Evolutionary conservation across 1,140 invertebrate species (phyloP).

Genomic region (Ectropis grisescens): DNA sequence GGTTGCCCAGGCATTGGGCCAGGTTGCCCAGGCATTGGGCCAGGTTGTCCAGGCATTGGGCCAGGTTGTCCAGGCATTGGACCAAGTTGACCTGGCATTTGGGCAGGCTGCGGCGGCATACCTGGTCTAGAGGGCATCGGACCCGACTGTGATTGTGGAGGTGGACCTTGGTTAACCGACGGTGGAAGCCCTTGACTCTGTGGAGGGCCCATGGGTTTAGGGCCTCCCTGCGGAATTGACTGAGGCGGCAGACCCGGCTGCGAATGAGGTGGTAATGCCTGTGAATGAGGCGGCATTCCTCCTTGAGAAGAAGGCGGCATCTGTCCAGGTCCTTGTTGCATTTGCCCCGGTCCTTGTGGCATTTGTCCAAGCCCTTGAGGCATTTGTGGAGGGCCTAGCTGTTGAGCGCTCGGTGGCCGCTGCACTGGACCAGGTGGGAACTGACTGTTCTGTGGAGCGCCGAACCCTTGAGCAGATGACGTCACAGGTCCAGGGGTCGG

Average conservation of each 20-base stretch:
- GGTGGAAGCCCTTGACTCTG: conserved; percentile 1
- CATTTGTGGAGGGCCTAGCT: conserved; percentile 17
- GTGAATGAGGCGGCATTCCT: conserved; percentile 17
- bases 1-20: conserved; percentile 21
- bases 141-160: conserved; percentile 1
- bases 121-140: conserved; percentile 12
- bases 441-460: conserved; percentile 22
- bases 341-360: conserved; percentile 16
- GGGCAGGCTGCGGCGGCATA: conserved; percentile 3
- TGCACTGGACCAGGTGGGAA: conserved; percentile 8
- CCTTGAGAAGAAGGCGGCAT: conserved; percentile 21
- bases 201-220: background rate
- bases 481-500: conserved; percentile 21
- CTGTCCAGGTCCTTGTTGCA: conserved; percentile 15
- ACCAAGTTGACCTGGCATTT: conserved; percentile 8
- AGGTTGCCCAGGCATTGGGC: conserved; percentile 6
- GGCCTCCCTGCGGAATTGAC: conserved; percentile 1
- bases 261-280: conserved; percentile 10
- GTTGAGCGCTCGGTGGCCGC: conserved; percentile 26
- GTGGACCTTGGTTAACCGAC: background rate
- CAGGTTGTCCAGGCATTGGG: conserved; percentile 5
- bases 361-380: too few species aligned
- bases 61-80: conserved; percentile 25
- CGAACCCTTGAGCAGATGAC: conserved; percentile 20
- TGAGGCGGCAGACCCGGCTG: conserved; percentile 15